Evolutionary conservation across 2,797 vertebrate genomes (phyloP).

Genomic region (Rallus crepitans): DNA sequence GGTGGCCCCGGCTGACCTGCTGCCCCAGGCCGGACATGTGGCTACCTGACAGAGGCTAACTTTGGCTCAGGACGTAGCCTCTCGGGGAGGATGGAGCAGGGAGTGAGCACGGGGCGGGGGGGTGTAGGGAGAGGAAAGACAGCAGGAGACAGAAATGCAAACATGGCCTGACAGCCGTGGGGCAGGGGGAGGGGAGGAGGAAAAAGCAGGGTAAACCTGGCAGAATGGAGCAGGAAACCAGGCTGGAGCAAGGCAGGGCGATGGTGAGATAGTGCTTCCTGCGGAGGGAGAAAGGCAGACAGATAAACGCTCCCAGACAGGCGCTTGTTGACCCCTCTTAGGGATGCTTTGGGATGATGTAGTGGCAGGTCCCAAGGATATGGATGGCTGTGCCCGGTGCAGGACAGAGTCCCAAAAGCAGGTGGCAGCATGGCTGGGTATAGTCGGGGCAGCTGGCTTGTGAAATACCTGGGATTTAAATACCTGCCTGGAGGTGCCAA

Average conservation of each 20-base stretch:
- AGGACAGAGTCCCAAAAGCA: neutral
- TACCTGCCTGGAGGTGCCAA: neutral
- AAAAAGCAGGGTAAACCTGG: constrained; percentile 82
- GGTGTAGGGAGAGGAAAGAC: constrained; percentile 69
- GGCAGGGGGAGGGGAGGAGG: constrained; percentile 75
- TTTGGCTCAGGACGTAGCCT: constrained; percentile 68
- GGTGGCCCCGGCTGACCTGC: constrained; percentile 80
- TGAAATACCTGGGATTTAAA: neutral
- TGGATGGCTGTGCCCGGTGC: neutral
- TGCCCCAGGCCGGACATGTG: constrained; percentile 70
- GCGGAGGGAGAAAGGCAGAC: constrained; percentile 67
- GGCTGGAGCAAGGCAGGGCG: constrained; percentile 72
- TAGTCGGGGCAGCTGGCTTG: neutral
- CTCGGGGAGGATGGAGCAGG: constrained; percentile 68
- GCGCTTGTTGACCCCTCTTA: neutral
- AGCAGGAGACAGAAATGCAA: constrained; percentile 78
- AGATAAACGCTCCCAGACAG: constrained; percentile 51
- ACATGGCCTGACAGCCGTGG: constrained; percentile 63
- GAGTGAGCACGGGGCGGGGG: neutral
- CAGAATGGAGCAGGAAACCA: constrained; percentile 82
- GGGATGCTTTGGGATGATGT: neutral
- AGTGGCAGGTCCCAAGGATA: neutral
- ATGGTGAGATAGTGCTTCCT: constrained; percentile 82
- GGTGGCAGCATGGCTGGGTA: neutral
- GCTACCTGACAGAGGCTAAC: constrained; percentile 65